phyloP scores from a whole-genome alignment of 1,140 invertebrate genomes.

The Zaprionus capensis region DNA sequence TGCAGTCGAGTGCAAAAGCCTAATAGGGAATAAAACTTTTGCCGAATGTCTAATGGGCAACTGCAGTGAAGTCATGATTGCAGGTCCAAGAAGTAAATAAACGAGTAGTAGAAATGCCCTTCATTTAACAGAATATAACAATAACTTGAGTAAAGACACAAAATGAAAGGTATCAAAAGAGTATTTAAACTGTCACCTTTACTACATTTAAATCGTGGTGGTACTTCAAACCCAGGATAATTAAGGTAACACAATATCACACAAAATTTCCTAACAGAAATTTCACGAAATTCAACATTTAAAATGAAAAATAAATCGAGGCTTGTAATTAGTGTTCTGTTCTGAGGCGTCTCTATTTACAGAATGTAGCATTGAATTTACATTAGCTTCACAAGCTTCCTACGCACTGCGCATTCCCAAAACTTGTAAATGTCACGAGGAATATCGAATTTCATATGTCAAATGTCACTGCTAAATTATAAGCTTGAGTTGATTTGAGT shows the following conservation, averaged over 20 bases:
- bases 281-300: background rate
- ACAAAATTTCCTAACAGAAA: background rate
- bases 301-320: background rate
- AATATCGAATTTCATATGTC: background rate
- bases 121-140: background rate
- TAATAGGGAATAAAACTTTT: background rate
- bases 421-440: background rate
- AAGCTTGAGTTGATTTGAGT: background rate
- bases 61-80: background rate
- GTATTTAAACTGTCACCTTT: too few species aligned
- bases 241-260: background rate
- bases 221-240: background rate
- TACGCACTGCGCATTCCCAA: background rate
- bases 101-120: background rate
- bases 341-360: background rate
- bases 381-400: background rate
- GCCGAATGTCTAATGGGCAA: background rate
- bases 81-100: background rate
- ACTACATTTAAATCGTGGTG: background rate
- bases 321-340: background rate
- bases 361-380: background rate
- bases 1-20: background rate
- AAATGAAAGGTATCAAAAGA: too few species aligned
- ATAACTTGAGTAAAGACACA: too few species aligned
- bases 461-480: constrained; percentile 3